A percentile compares a stretch with the other conserved stretches of the same genome.
phyloP scores from a whole-genome alignment of 2,888 invertebrate genomes.

The Eledona agricola region DNA sequence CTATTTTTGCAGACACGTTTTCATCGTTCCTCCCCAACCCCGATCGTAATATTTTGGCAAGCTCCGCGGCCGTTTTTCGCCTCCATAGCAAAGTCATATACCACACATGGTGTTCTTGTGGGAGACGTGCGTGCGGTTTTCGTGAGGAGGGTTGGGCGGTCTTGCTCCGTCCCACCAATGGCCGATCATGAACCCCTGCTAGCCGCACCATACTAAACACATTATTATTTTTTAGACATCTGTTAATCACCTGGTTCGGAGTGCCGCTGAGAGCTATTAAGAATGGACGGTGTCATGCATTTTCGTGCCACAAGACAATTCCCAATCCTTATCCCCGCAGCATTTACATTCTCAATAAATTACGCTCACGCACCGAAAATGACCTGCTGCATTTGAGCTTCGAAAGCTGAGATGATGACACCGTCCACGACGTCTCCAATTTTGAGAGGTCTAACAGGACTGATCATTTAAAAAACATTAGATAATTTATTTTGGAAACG shows the following conservation, averaged over 20 bases:
- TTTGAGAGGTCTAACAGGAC: too few relatives aligned
- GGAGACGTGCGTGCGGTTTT: constrained; percentile 38
- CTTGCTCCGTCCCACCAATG: constrained; percentile 42
- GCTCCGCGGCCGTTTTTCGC: constrained; percentile 43
- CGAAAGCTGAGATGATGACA: too few relatives aligned
- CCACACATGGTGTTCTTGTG: constrained; percentile 53
- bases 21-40: too few relatives aligned
- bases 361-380: too few relatives aligned
- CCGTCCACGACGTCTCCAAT: too few relatives aligned
- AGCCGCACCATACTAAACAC: constrained; percentile 38
- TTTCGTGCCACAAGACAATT: too few relatives aligned
- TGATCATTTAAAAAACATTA: constrained; percentile 18
- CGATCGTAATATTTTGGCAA: too few relatives aligned
- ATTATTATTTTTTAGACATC: constrained; percentile 57
- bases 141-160: constrained; percentile 40
- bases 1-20: constrained; percentile 45
- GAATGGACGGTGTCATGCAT: constrained; percentile 46
- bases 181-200: constrained; percentile 40
- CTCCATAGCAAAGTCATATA: constrained; percentile 50
- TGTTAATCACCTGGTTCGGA: constrained; percentile 57
- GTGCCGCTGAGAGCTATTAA: constrained; percentile 55
- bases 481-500: constrained; percentile 26
- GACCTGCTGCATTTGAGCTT: too few relatives aligned
- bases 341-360: too few relatives aligned
- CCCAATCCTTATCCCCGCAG: too few relatives aligned